Evolutionary conservation across 2,113 vertebrate species (phyloP).

Genomic region (Sarotherodon lohbergeri): DNA sequence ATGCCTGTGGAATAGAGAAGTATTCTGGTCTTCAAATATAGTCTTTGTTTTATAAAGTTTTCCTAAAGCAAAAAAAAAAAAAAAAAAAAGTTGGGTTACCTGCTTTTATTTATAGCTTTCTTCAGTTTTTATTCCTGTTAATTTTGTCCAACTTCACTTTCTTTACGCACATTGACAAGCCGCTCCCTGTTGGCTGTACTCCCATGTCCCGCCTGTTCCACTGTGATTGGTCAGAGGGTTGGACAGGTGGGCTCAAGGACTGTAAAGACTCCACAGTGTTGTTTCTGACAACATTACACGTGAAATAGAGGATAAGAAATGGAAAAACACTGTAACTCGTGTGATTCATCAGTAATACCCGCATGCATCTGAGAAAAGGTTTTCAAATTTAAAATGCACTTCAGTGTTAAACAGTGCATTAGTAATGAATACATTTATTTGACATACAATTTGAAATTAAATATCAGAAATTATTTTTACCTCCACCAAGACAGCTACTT

Average conservation of each 20-base stretch:
- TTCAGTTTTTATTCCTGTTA: neutral
- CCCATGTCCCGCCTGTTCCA: neutral
- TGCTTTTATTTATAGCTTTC: neutral
- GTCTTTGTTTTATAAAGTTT: neutral
- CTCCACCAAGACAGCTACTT: neutral
- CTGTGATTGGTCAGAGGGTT: conserved; percentile 9
- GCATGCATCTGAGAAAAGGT: neutral
- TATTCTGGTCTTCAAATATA: neutral
- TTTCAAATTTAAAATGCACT: neutral
- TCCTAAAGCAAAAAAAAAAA: neutral
- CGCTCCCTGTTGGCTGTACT: neutral
- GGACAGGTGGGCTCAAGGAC: neutral
- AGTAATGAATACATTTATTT: neutral
- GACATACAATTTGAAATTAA: neutral
- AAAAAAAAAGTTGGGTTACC: neutral
- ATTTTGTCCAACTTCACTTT: neutral
- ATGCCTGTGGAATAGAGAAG: neutral
- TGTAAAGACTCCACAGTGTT: neutral
- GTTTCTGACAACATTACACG: neutral
- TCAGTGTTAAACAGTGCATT: neutral
- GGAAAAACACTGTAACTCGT: neutral
- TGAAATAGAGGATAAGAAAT: neutral
- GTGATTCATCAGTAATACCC: neutral
- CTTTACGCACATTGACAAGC: neutral
- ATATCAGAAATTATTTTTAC: neutral